Evolutionary conservation across 1,140 invertebrate species (phyloP).

Genomic region (Penaeus vannamei): DNA sequence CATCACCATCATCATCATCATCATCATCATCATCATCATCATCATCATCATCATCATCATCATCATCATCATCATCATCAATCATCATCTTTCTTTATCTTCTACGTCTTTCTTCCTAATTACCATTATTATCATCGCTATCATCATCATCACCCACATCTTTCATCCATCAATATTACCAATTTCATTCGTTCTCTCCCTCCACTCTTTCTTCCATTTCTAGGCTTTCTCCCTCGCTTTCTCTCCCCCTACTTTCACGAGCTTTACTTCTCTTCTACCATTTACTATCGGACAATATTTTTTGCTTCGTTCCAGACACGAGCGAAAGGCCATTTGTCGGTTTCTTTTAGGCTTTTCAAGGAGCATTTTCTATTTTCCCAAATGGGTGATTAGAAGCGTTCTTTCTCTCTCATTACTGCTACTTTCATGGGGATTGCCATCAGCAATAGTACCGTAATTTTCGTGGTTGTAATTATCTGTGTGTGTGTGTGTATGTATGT

Average conservation of each 20-base stretch:
- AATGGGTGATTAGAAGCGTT: background rate
- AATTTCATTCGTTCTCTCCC: slow-evolving; percentile 1
- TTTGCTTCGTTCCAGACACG: background rate
- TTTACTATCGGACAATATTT: background rate
- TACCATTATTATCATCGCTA: no score
- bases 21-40: no score
- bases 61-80: no score
- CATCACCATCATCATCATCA: no score
- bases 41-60: no score
- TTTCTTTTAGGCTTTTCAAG: background rate
- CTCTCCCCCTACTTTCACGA: background rate
- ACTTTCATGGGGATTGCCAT: background rate
- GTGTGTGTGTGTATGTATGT: slow-evolving; percentile 24
- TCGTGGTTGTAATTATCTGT: background rate
- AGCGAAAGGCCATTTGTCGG: background rate
- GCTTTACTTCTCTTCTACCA: background rate
- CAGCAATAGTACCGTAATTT: background rate
- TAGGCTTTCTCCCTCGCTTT: background rate
- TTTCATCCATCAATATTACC: background rate
- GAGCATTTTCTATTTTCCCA: background rate
- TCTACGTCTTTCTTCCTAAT: background rate
- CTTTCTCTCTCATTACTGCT: background rate
- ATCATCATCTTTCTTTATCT: no score
- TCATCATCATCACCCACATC: background rate
- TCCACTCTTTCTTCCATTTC: background rate